Conservation (phyloP, 2,888 invertebrate species). For the Agrilus mali region DNA sequence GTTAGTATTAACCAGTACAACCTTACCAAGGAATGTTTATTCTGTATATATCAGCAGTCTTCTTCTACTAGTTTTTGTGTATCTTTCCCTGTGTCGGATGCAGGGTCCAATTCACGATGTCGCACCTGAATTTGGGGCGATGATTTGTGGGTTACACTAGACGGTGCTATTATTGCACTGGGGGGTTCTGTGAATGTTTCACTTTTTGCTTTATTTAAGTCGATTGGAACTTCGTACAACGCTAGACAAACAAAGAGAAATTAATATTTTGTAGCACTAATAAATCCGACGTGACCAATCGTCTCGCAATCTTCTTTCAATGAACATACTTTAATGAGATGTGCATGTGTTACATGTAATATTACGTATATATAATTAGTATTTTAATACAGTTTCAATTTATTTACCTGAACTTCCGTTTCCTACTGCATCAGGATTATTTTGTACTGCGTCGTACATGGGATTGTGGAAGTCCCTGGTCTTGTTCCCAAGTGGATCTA, state of each 20-base stretch:
- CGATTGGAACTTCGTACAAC: slow-evolving; percentile 73
- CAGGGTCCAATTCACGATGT: slow-evolving; percentile 72
- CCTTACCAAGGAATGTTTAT: slow-evolving; percentile 17
- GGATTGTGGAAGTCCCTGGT: slow-evolving; percentile 93
- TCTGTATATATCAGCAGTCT: slow-evolving; percentile 50
- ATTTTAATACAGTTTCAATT: neutral
- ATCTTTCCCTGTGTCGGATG: slow-evolving; percentile 80
- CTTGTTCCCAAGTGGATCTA: slow-evolving; percentile 66
- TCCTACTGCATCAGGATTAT: slow-evolving; percentile 43
- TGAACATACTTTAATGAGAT: no score
- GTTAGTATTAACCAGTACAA: slow-evolving; percentile 23
- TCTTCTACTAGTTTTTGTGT: slow-evolving; percentile 84
- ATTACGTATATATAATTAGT: neutral
- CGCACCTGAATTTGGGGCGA: slow-evolving; percentile 60
- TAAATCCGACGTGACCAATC: no score
- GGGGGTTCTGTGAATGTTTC: slow-evolving; percentile 44
- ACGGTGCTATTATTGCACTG: slow-evolving; percentile 70
- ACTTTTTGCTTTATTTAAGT: slow-evolving; percentile 48
- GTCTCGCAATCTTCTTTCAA: no score
- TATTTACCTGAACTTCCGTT: slow-evolving; percentile 44
- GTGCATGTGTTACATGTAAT: no score
- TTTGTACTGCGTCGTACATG: slow-evolving; percentile 87
- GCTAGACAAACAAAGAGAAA: slow-evolving; percentile 35
- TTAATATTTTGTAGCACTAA: no score
- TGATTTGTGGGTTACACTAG: slow-evolving; percentile 66